Base-by-base conservation (phyloP, 2,113 vertebrate species). In the Sakesphorus luctuosus region DNA sequence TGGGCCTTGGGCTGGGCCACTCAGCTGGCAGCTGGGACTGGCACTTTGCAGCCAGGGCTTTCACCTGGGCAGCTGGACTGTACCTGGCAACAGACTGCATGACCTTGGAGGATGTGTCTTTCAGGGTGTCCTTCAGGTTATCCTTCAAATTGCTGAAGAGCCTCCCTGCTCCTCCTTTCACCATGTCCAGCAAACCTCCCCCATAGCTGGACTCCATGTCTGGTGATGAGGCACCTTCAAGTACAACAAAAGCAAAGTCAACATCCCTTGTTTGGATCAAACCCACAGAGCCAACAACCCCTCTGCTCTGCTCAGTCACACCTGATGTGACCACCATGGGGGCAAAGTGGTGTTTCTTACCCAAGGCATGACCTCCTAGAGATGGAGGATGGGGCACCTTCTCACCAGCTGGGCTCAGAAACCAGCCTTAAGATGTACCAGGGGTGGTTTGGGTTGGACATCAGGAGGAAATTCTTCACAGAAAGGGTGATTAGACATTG, bases 121-220 rank as follows among this genome's bases (percentile, higher is more conserved):
- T 99, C 93, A 99, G 97, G 23, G 99, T 99, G 92, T 99, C 99
- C 97, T 99, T 99, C 96, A 99, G 95, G 98, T 99, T 99, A 97
- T 99, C 99, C 97, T 99, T 99, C 56, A 99, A 98, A 97, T 99
- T 99, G 97, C 99, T 99, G 97, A 99, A 99, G 87, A 99, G 99
- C 89, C 99, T 98, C 63, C 99, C 99, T 6, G 99, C 99, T 93
- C 99, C 99, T 92, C 99, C 99, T 94, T 99, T 99, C 79, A 99
- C 98, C 98, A 99, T 99, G 96, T 99, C 99, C 91, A 99, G 97
- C 87, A 99, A 98, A 38, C 99, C 99, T 62, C 99, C 99, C 11
- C 99, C 99, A 33, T 99, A 99, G 97, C 96, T 98, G 76, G 98
- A 98, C 59, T 99, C 99, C 99, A 99, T 98, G 97, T 99, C 99